A percentile compares a stretch with the other conserved stretches of the same genome.
Conservation (phyloP, 2,797 vertebrate genomes). For the Pelochelys cantorii region DNA sequence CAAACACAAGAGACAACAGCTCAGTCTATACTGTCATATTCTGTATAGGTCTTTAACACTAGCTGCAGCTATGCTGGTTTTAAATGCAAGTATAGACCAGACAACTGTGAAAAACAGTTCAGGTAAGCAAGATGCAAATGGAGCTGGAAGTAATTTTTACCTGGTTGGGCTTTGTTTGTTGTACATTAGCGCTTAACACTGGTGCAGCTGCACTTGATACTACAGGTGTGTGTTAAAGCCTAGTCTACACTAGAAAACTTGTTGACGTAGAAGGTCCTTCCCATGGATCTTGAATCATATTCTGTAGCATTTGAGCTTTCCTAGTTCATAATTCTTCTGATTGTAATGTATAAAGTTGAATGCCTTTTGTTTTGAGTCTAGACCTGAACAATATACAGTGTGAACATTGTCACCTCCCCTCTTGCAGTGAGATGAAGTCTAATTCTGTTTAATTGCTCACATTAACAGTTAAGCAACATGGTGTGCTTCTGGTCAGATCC, state of each 20-base stretch:
- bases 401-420: not conserved
- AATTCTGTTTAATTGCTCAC: not conserved
- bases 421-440: not conserved
- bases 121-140: accelerated
- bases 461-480: not conserved
- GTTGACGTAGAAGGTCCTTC: not conserved
- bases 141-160: not conserved
- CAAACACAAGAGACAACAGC: not conserved
- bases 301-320: not conserved
- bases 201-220: not conserved
- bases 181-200: not conserved
- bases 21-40: not conserved
- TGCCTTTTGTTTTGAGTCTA: not conserved
- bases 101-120: not conserved
- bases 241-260: accelerated
- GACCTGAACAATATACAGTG: not conserved
- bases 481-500: not conserved
- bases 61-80: not conserved
- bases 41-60: not conserved
- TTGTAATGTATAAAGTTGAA: not conserved
- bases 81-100: accelerated
- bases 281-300: not conserved
- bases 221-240: not conserved
- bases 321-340: not conserved
- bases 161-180: not conserved